Evolutionary conservation across 2,888 invertebrate genomes (phyloP), one percentile per base, ranked within the genome.

Genomic region (Tachina grossa): DNA sequence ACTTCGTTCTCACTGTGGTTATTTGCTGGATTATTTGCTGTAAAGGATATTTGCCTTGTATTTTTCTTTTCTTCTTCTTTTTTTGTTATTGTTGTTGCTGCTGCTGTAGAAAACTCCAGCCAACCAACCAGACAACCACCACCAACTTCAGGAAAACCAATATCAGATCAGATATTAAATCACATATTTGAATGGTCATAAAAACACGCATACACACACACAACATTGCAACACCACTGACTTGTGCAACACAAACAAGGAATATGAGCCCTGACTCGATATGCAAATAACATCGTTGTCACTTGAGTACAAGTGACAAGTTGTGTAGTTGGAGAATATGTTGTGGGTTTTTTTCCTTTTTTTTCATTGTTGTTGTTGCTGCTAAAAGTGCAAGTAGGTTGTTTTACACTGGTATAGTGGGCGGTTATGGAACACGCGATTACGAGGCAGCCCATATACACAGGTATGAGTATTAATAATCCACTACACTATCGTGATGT

Each of bases 341-440:
- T 72, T 79, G 83, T 83, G 83, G 85, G 83, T 61, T 85, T 65
- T 69, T 74, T 68, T 47, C 11, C 13, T 41, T 81, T 13, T 43
- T 61, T 65, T 5, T 22, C 14, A 10, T 31, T 74, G 51, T 16
- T 66, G 22, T 51, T 68, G 57, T 69, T 47, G 43, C 59, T 72
- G 53, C 4, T 22, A 22, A 4, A 79, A 55, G 39, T 55, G 41
- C 72, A 71, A 85, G 78, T 83, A 79, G 83, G 71, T 79, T 79
- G 83, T 75, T 76, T 81, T 75, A 82, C 83, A 85, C 65, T 71
- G 81, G 79, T 85, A 84, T 88, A 86, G 88, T 88, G 88, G 88
- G 88, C 88, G 88, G 84, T 79, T 86, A 81, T 87, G 79, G 59
- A 76, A 87, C 87, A 84, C 86, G 87, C 87, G 87, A 87, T 87